Evolutionary conservation across 2,888 invertebrate genomes (phyloP), one percentile per base, ranked within the genome.

Genomic region (Netelia inedita): DNA sequence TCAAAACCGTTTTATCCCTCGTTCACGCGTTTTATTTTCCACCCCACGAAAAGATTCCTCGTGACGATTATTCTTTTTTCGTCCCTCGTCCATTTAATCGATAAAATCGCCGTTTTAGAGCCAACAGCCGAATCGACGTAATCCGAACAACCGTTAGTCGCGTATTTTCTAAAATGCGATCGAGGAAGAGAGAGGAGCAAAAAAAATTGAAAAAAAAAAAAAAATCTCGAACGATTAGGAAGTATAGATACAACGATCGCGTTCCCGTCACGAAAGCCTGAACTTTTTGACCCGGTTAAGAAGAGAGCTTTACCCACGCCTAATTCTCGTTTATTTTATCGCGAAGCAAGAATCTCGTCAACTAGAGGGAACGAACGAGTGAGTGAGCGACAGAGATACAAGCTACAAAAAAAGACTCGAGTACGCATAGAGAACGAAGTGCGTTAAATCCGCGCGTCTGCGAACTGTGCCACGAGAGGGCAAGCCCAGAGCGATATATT

Each of bases 261-360:
- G 41, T 65, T 19, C 16, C 8, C 19, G 16, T 16, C 19, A 57
- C 55, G 55, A 65, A 65, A 43, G 41, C 65, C 41, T 43, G 65
- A 65, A 65, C 65, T 65, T 65, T 65, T 65, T 65, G 65, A 41
- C 65, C 65, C 8, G 41, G n/a, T 9, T 65, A 16, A 41, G 35
- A 43, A 65, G 16, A 65, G 41, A 65, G 16, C 16, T 19, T 65
- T 41, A 41, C 41, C 41, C 28, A 41, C 41, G 65, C 19, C 65
- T 10, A 65, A 65, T 41, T 41, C 41, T 43, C n/a, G 19, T n/a
- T 41, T 65, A 65, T 65, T 65, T 65, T 43, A 65, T 65, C 65
- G 43, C 41, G 41, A 41, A 43, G 65, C 19, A 10, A 65, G 16
- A 65, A 65, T 43, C 16, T 65, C 41, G 11, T 23, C 23, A 19